phyloP scores from a whole-genome alignment of 2,888 invertebrate genomes.

The Leptinotarsa tumamoca region DNA sequence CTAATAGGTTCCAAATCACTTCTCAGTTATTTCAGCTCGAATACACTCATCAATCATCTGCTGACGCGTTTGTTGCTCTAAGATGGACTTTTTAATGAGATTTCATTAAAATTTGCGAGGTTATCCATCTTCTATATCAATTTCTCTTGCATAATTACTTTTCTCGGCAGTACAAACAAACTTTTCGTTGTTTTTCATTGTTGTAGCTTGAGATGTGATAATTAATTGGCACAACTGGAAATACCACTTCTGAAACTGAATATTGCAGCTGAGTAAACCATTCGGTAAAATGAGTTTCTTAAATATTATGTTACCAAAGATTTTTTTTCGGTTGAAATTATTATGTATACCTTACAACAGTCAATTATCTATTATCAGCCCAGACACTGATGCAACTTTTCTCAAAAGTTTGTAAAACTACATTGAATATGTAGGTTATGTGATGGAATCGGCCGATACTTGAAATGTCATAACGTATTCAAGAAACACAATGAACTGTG shows the following conservation, averaged over 20 bases:
- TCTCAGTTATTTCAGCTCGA: conserved; percentile 40
- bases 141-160: conserved; percentile 46
- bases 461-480: no score
- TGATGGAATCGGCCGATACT: no score
- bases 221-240: conserved; percentile 29
- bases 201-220: conserved; percentile 13
- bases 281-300: conserved; percentile 51
- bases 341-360: conserved; percentile 19
- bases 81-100: conserved; percentile 55
- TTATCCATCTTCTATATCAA: conserved; percentile 55
- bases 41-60: conserved; percentile 50
- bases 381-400: neutral
- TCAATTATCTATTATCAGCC: conserved; percentile 29
- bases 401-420: neutral
- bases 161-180: conserved; percentile 17
- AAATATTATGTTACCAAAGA: conserved; percentile 34
- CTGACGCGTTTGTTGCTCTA: conserved; percentile 46
- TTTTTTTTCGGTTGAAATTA: conserved; percentile 17
- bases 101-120: conserved; percentile 54
- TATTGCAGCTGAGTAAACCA: conserved; percentile 50
- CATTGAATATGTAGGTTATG: neutral
- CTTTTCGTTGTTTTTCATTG: conserved; percentile 13
- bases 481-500: no score
- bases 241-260: conserved; percentile 50
- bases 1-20: conserved; percentile 42